Evolutionary conservation across 2,113 vertebrate species (phyloP).

Genomic region (Uropsilus gracilis): DNA sequence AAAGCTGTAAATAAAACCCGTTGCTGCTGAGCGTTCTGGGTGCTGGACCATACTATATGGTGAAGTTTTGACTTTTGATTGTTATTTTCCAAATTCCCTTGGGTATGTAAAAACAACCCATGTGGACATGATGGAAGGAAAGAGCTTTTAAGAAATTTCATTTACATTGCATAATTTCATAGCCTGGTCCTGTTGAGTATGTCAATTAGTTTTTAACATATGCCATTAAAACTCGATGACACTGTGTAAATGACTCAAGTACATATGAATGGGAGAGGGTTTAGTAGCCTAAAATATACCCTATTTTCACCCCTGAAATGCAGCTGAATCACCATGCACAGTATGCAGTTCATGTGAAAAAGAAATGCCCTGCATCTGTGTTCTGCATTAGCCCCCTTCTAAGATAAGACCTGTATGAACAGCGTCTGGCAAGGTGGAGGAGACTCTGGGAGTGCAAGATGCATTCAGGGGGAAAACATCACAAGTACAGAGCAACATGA

Average conservation of each 20-base stretch:
- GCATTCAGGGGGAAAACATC: constrained; percentile 12
- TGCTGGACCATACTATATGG: neutral
- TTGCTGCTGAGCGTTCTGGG: neutral
- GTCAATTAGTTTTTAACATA: constrained; percentile 26
- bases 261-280: neutral
- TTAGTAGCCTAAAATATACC: neutral
- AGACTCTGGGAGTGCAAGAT: constrained; percentile 36
- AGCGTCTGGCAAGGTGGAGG: constrained; percentile 26
- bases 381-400: constrained; percentile 14
- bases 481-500: constrained; percentile 49
- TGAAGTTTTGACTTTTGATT: constrained; percentile 24
- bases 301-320: neutral
- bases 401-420: constrained; percentile 70
- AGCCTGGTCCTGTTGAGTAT: neutral
- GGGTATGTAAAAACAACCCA: constrained; percentile 11
- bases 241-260: neutral
- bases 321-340: constrained; percentile 12
- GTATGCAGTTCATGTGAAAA: constrained; percentile 60
- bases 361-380: neutral
- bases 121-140: neutral
- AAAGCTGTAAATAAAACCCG: constrained; percentile 49
- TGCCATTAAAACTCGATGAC: constrained; percentile 33
- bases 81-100: constrained; percentile 47
- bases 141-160: constrained; percentile 32
- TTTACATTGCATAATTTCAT: constrained; percentile 53